Evolutionary conservation across 2,113 vertebrate species (phyloP).

Genomic region (Ophthalmolycus amberensis): DNA sequence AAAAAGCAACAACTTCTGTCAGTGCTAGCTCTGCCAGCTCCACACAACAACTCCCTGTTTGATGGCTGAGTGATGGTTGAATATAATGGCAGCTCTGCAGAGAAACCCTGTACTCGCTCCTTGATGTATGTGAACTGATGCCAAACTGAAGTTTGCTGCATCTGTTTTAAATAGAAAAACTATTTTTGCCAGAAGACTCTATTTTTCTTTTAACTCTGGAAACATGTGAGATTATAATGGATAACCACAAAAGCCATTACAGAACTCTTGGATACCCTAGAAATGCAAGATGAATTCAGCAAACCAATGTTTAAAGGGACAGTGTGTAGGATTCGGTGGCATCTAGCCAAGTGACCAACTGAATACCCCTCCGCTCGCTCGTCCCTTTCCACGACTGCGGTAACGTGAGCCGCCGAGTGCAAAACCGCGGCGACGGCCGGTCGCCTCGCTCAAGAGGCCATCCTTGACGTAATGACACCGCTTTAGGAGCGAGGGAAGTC

Average conservation of each 20-base stretch:
- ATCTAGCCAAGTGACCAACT: too few relatives aligned
- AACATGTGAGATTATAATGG: neutral
- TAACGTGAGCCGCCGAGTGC: neutral
- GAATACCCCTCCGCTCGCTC: too few relatives aligned
- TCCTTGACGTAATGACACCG: neutral
- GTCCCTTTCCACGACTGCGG: neutral
- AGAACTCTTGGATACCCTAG: neutral
- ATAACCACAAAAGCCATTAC: neutral
- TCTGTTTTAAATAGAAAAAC: slow-evolving; percentile 57
- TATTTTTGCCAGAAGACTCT: slow-evolving; percentile 25
- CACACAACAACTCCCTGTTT: neutral
- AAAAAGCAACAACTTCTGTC: neutral
- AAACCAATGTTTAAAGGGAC: neutral
- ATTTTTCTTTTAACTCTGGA: slow-evolving; percentile 14
- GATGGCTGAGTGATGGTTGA: slow-evolving; percentile 18
- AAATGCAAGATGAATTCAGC: neutral
- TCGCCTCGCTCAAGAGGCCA: neutral
- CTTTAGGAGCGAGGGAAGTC: neutral
- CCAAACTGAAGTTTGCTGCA: slow-evolving; percentile 46
- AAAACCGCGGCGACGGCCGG: neutral
- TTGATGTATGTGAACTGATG: slow-evolving; percentile 26
- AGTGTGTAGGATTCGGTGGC: too few relatives aligned
- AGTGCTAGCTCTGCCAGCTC: neutral
- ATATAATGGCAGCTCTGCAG: slow-evolving; percentile 41
- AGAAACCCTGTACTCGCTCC: slow-evolving; percentile 25